Evolutionary conservation across 2,113 vertebrate genomes (phyloP).

Genomic region (Acanthochromis polyacanthus): DNA sequence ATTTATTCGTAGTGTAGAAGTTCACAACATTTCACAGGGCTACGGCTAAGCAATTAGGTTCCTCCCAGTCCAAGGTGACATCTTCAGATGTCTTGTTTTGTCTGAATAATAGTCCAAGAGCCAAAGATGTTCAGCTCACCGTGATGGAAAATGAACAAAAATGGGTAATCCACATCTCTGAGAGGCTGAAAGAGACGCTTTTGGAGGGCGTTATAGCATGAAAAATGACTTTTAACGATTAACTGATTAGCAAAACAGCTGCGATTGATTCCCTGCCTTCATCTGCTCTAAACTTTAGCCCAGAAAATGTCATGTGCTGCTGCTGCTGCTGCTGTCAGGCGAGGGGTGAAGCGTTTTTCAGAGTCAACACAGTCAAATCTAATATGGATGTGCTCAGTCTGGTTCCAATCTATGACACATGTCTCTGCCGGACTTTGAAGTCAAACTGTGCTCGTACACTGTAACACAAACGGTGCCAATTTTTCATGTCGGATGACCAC

Average conservation of each 20-base stretch:
- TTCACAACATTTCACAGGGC: background rate
- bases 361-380: slow-evolving; percentile 6
- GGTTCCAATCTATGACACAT: slow-evolving; percentile 45
- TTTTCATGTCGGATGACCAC: slow-evolving; percentile 22
- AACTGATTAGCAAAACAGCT: slow-evolving; percentile 2
- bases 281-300: background rate
- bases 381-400: slow-evolving; percentile 3
- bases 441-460: slow-evolving; percentile 35
- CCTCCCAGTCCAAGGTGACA: background rate
- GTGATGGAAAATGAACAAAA: background rate
- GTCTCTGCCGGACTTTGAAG: slow-evolving; percentile 29
- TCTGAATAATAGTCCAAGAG: background rate
- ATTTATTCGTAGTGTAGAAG: background rate
- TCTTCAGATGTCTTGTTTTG: background rate
- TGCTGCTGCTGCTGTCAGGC: slow-evolving; percentile 20
- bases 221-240: background rate
- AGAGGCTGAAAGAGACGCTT: background rate
- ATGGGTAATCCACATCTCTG: background rate
- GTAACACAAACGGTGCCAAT: slow-evolving; percentile 1
- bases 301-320: background rate
- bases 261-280: background rate
- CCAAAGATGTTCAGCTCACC: background rate
- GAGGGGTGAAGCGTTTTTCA: slow-evolving; percentile 28
- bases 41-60: background rate
- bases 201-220: background rate